phyloP scores from a whole-genome alignment of 2,888 invertebrate genomes.

The Sisyra nigra region DNA sequence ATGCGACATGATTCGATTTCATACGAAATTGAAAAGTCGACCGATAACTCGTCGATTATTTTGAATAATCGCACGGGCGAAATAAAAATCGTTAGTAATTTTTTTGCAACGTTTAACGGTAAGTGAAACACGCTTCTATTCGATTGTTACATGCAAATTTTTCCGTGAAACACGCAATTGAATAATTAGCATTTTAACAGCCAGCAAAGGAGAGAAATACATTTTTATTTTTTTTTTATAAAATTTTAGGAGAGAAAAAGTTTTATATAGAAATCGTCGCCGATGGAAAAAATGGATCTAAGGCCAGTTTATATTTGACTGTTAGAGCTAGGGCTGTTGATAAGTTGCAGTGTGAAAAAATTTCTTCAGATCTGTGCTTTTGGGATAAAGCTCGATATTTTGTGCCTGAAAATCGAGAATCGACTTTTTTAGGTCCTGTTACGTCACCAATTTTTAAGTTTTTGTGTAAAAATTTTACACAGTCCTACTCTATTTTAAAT shows the following conservation, averaged over 20 bases:
- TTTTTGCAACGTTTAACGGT: not conserved
- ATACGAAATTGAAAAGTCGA: not conserved
- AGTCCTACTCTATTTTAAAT: conserved; percentile 30
- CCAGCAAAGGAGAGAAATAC: not conserved
- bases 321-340: not conserved
- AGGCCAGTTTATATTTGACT: not conserved
- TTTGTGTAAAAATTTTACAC: conserved; percentile 31
- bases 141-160: too few species aligned
- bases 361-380: conserved; percentile 20
- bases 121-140: not conserved
- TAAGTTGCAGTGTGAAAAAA: conserved; percentile 2
- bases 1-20: not conserved
- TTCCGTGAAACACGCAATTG: not conserved
- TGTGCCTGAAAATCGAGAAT: conserved; percentile 17
- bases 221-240: not conserved
- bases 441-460: conserved; percentile 21
- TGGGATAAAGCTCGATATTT: conserved; percentile 22
- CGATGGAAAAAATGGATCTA: not conserved
- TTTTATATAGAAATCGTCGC: conserved; percentile 1
- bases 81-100: not conserved
- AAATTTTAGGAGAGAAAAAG: conserved; percentile 1
- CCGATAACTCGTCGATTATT: not conserved
- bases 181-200: not conserved
- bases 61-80: conserved; percentile 1
- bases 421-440: conserved; percentile 19